Evolutionary conservation across 2,113 vertebrate species (phyloP), one percentile per base, ranked within the genome.

Genomic region (Alexandromys fortis): DNA sequence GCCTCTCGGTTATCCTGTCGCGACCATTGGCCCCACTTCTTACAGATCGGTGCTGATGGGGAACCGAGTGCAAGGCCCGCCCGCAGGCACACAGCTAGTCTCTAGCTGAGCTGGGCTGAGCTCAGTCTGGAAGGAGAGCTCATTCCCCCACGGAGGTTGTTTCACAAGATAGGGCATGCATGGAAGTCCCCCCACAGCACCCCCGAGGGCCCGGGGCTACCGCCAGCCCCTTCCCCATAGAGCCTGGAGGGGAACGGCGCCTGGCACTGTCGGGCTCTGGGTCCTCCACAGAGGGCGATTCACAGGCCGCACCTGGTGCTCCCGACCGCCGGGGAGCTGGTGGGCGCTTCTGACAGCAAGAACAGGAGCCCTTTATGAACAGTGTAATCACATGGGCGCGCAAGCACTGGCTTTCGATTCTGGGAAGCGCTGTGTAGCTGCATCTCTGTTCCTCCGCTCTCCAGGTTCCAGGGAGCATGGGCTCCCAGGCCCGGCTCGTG

Each of bases 361-460:
- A 97, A 98, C 97, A 98, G 97, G 96, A 94, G 91, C 94, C 97
- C 95, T 94, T 98, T 98, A 98, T 98, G 96, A 97, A 91, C 73
- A 42, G 92, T 79, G 26, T 87, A 95, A 96, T 97, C 97, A 97
- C 97, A 98, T 96, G 96, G 93, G 97, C 76, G 89, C 94, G 89
- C 92, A 24, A 93, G 96, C 91, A 68, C 92, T 76, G 96, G 96
- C 92, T 96, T 94, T 96, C 82, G 90, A 73, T 92, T 95, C 85
- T 38, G 88, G 95, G 79, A 72, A 88, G 96, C 95, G 76, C 81
- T 88, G 22, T 22, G 94, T 86, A 52, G 94, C 95, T 73, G 68
- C 89, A 63, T 89, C 94, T 70, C 95, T 77, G 81, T 55, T 70
- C 81, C 49, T 67, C 79, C 17, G 85, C 82, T 90, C 72, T 42